These are phyloP conservation scores for Heliothis peltigera DNA, from an alignment of 2,888 invertebrate genomes.

Conservation along the genomic window DNA sequence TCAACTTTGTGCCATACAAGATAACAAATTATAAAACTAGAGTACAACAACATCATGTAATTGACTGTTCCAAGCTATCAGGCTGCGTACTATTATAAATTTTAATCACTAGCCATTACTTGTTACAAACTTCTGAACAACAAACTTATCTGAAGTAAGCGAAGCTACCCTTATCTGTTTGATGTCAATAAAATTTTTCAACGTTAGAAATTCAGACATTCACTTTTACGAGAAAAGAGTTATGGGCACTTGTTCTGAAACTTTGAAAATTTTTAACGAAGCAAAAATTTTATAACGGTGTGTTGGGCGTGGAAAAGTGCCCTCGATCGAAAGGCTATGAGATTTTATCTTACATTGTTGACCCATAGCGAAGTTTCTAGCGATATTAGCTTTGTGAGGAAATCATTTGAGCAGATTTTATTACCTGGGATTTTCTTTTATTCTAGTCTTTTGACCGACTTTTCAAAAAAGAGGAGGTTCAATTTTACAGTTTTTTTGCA, in stretches of 20 bases:
- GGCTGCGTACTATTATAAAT: constrained; percentile 23
- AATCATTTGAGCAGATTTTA: constrained; percentile 13
- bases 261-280: constrained; percentile 38
- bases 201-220: constrained; percentile 41
- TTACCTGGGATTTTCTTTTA: background rate
- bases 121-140: constrained; percentile 31
- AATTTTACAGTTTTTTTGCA: no score
- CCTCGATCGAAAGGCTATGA: constrained; percentile 27
- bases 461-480: no score
- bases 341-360: constrained; percentile 44
- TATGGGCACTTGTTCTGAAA: constrained; percentile 38
- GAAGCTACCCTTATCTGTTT: constrained; percentile 36
- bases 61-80: constrained; percentile 12
- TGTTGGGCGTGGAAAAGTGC: constrained; percentile 4
- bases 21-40: constrained; percentile 1
- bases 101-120: constrained; percentile 29
- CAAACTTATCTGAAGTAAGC: constrained; percentile 27
- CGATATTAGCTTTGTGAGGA: constrained; percentile 18
- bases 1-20: background rate
- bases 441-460: no score
- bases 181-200: constrained; percentile 42
- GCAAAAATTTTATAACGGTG: constrained; percentile 14
- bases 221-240: constrained; percentile 42
- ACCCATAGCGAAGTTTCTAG: constrained; percentile 15
- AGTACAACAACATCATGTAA: constrained; percentile 3